phyloP scores from a whole-genome alignment of 1,140 invertebrate species.

The Musca domestica region DNA sequence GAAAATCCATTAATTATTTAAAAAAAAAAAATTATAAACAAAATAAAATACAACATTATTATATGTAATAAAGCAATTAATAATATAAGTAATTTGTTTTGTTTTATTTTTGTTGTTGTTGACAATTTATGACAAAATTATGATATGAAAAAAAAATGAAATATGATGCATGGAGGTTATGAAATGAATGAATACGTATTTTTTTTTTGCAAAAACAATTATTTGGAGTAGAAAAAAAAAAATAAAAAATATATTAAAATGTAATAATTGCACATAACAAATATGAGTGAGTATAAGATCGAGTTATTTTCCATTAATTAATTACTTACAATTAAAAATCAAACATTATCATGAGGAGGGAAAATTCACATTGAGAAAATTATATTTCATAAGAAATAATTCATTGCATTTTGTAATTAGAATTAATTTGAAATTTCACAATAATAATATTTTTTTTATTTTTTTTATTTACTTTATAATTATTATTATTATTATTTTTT shows the following conservation, averaged over 20 bases:
- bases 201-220: not conserved
- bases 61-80: not conserved
- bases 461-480: not conserved
- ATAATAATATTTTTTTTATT: not conserved
- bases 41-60: constrained; percentile 11
- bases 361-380: not conserved
- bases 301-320: not conserved
- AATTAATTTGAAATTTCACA: not conserved
- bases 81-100: not conserved
- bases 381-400: not conserved
- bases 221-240: too few relatives aligned
- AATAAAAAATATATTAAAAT: constrained; percentile 1
- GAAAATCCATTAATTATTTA: not conserved
- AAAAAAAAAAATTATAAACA: not conserved
- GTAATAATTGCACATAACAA: constrained; percentile 17
- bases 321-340: not conserved
- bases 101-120: not conserved
- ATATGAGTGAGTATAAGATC: not conserved
- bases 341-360: too few relatives aligned
- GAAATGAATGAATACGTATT: not conserved
- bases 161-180: too few relatives aligned
- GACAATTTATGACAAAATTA: not conserved
- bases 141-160: not conserved
- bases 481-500: constrained; percentile 5
- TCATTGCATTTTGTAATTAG: not conserved